phyloP scores from a whole-genome alignment of 2,888 invertebrate species.

The Sinotaia quadrata region DNA sequence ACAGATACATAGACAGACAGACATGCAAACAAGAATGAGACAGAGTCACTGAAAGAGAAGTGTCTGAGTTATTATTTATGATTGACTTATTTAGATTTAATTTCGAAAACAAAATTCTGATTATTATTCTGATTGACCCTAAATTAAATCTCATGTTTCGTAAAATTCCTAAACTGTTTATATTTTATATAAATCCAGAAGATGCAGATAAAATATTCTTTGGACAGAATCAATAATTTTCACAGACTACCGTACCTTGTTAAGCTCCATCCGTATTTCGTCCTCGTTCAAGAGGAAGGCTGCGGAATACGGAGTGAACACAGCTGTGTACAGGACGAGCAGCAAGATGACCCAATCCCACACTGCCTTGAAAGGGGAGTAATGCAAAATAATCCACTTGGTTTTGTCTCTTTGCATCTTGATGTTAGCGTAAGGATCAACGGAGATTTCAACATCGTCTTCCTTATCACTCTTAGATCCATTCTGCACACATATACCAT shows the following conservation, averaged over 20 bases:
- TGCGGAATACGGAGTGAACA: conserved; percentile 70
- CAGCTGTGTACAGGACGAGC: conserved; percentile 71
- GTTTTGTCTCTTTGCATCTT: conserved; percentile 48
- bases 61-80: no score
- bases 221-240: no score
- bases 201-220: no score
- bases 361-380: conserved; percentile 73
- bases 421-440: conserved; percentile 30
- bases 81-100: no score
- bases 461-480: conserved; percentile 43
- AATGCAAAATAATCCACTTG: conserved; percentile 71
- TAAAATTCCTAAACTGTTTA: no score
- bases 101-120: no score
- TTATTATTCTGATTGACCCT: no score
- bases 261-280: conserved; percentile 63
- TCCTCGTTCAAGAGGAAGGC: conserved; percentile 71
- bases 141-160: no score
- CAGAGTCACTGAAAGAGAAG: no score
- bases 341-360: conserved; percentile 72
- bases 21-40: no score
- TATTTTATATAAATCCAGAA: no score
- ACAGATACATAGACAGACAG: no score
- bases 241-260: conserved; percentile 39
- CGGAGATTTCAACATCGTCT: conserved; percentile 22
- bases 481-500: background rate